These are phyloP conservation scores for Isoperla grammatica DNA, from an alignment of 2,888 invertebrate genomes.

Conservation along the genomic window DNA sequence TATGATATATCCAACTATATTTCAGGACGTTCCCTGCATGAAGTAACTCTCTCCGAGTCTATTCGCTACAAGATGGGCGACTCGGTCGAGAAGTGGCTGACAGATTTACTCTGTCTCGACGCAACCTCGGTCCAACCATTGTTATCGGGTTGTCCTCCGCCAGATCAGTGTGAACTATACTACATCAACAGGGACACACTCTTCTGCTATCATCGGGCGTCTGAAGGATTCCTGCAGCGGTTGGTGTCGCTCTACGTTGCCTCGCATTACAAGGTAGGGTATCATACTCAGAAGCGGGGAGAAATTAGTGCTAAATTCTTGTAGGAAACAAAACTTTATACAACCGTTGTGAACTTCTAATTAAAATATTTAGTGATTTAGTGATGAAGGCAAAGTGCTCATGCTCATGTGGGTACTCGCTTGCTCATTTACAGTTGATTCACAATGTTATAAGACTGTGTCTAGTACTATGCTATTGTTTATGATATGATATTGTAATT, in stretches of 20 bases:
- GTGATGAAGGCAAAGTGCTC: no score
- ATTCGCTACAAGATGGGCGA: constrained; percentile 89
- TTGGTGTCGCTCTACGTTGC: constrained; percentile 92
- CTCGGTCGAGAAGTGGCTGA: constrained; percentile 86
- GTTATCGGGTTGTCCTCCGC: constrained; percentile 80
- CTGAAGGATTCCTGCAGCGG: constrained; percentile 86
- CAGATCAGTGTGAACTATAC: constrained; percentile 82
- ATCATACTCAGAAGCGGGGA: constrained; percentile 10
- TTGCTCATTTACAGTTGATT: no score
- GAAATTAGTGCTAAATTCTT: not conserved
- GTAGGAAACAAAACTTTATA: not conserved
- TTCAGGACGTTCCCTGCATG: constrained; percentile 41
- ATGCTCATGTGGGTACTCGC: no score
- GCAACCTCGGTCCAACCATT: constrained; percentile 62
- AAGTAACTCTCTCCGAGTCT: constrained; percentile 81
- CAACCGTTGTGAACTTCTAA: constrained; percentile 2
- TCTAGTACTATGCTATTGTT: no score
- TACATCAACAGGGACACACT: constrained; percentile 87
- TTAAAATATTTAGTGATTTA: not conserved
- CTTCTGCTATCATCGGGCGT: constrained; percentile 94
- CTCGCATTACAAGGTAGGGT: constrained; percentile 92
- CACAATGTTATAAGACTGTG: no score
- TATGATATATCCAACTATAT: no score
- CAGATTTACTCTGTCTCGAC: constrained; percentile 85
- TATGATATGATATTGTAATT: no score